These are phyloP conservation scores for Pyrocoelia pectoralis DNA, from an alignment of 2,888 invertebrate genomes.

Conservation along the genomic window DNA sequence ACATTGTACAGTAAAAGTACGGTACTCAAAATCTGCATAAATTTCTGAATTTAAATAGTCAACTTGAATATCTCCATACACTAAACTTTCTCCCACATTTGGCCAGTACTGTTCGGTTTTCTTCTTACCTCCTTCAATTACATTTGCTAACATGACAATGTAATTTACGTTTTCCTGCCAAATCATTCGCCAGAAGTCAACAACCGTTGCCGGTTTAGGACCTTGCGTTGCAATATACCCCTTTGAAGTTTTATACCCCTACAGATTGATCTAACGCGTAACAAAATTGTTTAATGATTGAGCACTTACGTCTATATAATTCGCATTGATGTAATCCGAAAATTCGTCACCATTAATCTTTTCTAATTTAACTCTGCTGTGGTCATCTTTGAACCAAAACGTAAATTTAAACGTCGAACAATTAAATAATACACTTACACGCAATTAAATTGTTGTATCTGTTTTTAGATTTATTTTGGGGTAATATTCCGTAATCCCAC, in stretches of 20 bases:
- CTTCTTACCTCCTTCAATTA: constrained; percentile 57
- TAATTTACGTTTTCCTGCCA: constrained; percentile 62
- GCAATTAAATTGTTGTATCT: constrained; percentile 60
- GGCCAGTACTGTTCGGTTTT: constrained; percentile 65
- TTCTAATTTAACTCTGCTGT: constrained; percentile 59
- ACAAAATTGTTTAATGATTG: no score
- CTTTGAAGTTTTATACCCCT: constrained; percentile 49
- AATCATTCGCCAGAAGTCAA: constrained; percentile 58
- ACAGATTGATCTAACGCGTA: neutral
- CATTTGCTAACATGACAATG: constrained; percentile 63
- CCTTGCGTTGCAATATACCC: constrained; percentile 58
- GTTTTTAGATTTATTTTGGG: constrained; percentile 60
- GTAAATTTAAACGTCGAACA: neutral
- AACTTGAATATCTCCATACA: constrained; percentile 54
- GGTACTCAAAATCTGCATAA: constrained; percentile 56
- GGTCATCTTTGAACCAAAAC: constrained; percentile 57
- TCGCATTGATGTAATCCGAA: constrained; percentile 65
- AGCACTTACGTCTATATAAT: constrained; percentile 59
- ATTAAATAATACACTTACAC: constrained; percentile 51
- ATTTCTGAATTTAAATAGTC: constrained; percentile 50
- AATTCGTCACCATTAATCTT: constrained; percentile 54
- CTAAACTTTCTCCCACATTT: constrained; percentile 57
- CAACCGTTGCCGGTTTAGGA: constrained; percentile 51
- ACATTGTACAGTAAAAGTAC: constrained; percentile 60
- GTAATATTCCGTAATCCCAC: constrained; percentile 55